Evolutionary conservation across 2,797 vertebrate genomes (phyloP).

Genomic region (Anguilla obscura): DNA sequence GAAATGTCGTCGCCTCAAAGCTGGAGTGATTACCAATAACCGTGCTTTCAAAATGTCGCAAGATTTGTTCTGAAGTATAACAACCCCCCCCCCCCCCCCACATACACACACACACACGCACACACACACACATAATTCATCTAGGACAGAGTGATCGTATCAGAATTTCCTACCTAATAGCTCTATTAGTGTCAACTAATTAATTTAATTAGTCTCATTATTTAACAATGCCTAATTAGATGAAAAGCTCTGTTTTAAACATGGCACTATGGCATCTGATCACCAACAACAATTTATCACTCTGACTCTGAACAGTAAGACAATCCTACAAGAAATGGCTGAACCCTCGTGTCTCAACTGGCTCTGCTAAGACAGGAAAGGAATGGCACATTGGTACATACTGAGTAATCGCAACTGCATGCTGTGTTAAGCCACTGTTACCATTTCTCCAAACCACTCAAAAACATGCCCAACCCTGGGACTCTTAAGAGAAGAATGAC

Average conservation of each 20-base stretch:
- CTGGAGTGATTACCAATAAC: not conserved
- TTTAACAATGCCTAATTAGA: not conserved
- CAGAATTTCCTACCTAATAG: not conserved
- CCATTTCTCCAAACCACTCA: slow-evolving; percentile 16
- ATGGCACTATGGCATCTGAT: not conserved
- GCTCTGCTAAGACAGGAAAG: slow-evolving; percentile 24
- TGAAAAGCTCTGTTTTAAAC: not conserved
- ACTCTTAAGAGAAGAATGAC: slow-evolving; percentile 30
- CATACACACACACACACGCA: not conserved
- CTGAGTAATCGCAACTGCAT: slow-evolving; percentile 30
- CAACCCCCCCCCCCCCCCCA: not conserved
- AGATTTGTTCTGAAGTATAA: not conserved
- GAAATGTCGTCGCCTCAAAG: not conserved
- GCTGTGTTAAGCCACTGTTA: not conserved
- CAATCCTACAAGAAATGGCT: not conserved
- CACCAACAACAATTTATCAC: not conserved
- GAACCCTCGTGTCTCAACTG: not conserved
- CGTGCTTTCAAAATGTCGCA: not conserved
- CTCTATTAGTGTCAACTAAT: not conserved
- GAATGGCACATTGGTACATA: slow-evolving; percentile 36
- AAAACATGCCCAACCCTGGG: slow-evolving; percentile 18
- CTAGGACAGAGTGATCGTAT: not conserved
- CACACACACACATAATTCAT: not conserved
- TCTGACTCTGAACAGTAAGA: not conserved
- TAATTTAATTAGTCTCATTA: not conserved